Conservation (phyloP, 2,797 vertebrate genomes). For the Hippopotamyrus pictus region DNA sequence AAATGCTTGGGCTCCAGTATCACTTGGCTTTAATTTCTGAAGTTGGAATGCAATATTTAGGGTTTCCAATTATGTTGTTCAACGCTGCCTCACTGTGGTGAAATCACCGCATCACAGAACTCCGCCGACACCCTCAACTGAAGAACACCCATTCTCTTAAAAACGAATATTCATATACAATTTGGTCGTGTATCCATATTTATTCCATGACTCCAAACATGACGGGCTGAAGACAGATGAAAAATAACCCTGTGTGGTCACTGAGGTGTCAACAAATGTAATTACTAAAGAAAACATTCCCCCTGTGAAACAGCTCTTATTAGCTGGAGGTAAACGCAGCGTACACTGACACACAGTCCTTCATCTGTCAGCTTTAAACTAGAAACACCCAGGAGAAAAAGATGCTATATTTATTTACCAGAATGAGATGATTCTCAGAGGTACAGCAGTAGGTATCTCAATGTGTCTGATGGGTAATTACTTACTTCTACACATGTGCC, state of each 20-base stretch:
- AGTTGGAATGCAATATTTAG: neutral
- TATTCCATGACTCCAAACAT: neutral
- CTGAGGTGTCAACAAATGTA: neutral
- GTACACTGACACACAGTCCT: neutral
- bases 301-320: neutral
- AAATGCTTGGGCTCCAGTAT: conserved; percentile 16
- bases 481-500: neutral
- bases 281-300: neutral
- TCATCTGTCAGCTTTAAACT: neutral
- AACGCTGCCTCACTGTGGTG: neutral
- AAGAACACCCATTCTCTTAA: neutral
- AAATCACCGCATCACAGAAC: neutral
- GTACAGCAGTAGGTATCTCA: neutral
- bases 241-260: neutral
- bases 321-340: neutral
- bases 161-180: neutral
- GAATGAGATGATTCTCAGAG: neutral
- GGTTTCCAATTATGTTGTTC: neutral
- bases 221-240: neutral
- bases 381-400: neutral
- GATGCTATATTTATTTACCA: neutral
- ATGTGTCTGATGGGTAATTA: neutral
- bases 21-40: conserved; percentile 8
- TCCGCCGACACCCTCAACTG: neutral
- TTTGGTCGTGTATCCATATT: neutral